phyloP scores from a whole-genome alignment of 1,140 invertebrate species.

The Trachymyrmex septentrionalis region DNA sequence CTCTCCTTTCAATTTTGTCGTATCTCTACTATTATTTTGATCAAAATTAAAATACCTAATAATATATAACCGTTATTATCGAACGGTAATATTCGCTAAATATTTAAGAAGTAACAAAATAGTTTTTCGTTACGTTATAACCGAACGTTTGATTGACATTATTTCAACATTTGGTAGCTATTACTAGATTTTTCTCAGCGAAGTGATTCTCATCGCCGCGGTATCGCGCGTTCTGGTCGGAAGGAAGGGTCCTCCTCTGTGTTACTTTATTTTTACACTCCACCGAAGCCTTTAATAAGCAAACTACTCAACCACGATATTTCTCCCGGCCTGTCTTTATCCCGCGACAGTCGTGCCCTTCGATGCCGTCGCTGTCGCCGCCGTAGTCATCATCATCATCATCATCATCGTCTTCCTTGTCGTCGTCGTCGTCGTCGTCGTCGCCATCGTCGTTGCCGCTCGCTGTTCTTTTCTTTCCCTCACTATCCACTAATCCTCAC shows the following conservation, averaged over 20 bases:
- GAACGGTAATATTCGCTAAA: no score
- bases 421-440: background rate
- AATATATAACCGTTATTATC: no score
- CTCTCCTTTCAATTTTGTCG: background rate
- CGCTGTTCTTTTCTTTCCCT: slow-evolving; percentile 11
- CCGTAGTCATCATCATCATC: background rate
- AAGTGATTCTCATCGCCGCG: slow-evolving; percentile 7
- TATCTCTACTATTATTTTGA: no score
- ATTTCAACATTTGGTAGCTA: no score
- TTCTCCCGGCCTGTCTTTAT: slow-evolving; percentile 40
- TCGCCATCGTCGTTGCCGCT: background rate
- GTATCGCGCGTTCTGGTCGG: background rate
- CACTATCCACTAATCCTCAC: background rate
- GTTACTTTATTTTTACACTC: slow-evolving; percentile 40
- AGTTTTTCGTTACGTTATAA: background rate
- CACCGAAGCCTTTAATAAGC: slow-evolving; percentile 27
- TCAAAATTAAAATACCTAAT: no score
- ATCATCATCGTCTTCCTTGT: background rate
- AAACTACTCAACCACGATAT: slow-evolving; percentile 39
- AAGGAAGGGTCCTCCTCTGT: background rate
- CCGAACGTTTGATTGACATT: no score
- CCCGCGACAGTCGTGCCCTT: slow-evolving; percentile 37
- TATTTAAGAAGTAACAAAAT: no score
- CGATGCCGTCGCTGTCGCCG: background rate
- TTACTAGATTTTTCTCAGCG: background rate